Evolutionary conservation across 2,797 vertebrate species (phyloP).

Genomic region (Eremophila alpestris): DNA sequence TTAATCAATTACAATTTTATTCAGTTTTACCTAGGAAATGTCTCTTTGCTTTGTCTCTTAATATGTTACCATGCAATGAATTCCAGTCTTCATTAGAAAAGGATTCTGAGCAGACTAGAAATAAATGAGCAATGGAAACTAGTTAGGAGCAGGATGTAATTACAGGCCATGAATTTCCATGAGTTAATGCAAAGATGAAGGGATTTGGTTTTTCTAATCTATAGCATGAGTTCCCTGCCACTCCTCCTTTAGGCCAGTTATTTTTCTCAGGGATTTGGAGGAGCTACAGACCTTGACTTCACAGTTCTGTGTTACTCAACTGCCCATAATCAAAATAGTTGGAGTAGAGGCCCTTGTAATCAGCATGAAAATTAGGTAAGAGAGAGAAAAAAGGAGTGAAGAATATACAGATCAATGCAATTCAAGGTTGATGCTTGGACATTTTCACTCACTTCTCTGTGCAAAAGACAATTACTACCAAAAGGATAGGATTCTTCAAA

Average conservation of each 20-base stretch:
- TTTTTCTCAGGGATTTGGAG: neutral
- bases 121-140: neutral
- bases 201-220: neutral
- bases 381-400: neutral
- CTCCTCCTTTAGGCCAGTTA: neutral
- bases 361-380: neutral
- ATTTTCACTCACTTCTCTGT: neutral
- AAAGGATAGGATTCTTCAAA: neutral
- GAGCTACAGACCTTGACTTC: neutral
- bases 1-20: neutral
- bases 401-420: neutral
- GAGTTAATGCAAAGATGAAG: neutral
- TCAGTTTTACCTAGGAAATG: neutral
- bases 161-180: neutral
- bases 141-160: neutral
- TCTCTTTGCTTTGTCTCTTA: neutral
- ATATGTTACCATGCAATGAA: neutral
- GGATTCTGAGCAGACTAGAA: neutral
- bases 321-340: neutral
- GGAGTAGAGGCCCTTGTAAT: neutral
- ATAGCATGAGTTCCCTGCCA: neutral
- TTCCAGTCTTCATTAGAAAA: neutral
- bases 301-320: fast-evolving
- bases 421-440: neutral
- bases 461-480: neutral